Base-by-base conservation (phyloP, 2,888 invertebrate genomes). In the Ochlodes sylvanus region DNA sequence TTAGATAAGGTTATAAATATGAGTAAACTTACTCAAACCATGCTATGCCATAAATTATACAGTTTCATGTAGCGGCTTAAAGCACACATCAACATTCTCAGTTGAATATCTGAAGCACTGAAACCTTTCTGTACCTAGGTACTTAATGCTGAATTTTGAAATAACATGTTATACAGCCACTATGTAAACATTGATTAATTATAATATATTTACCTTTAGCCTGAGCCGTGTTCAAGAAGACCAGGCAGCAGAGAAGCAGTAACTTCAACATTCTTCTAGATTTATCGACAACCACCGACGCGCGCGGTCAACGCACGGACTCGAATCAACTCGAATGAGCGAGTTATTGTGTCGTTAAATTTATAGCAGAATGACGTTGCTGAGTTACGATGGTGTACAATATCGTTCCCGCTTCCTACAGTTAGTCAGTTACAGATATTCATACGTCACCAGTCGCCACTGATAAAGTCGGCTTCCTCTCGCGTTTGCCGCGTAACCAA, bases 341-440 rank as follows among this genome's bases (percentile, higher is more conserved):
- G 72, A 76, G 76, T 79, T 50, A 27, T 52, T 21, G 75, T 81
- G 79, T 84, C 80, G 81, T 83, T 79, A 83, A 81, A 80, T 77
- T 68, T 67, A 67, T 61, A 61, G 42, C 50, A 21, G 67, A 75
- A 76, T 76, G 73, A 77, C 75, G 76, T 75, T 79, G 80, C 27
- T 79, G 77, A 81, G 78, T 77, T 81, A 80, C 78, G 78, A 76
- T 78, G 82, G 75, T 73, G 78, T 79, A 76, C 75, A 76, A 73
- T 72, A 72, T 78, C 80, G 88, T 75, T 82, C 77, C 76, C 78
- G 78, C 81, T 85, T 86, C 88, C 87, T n/a, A n/a, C n/a, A n/a
- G n/a, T n/a, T n/a, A 27, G 5, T 2, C 27, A 5, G 27, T 82
- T 81, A 72, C 68, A 82, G 89, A 89, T 90, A 54, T 54, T 60